Base-by-base conservation (phyloP, 1,140 invertebrate genomes). In the Drosophila nikananu region DNA sequence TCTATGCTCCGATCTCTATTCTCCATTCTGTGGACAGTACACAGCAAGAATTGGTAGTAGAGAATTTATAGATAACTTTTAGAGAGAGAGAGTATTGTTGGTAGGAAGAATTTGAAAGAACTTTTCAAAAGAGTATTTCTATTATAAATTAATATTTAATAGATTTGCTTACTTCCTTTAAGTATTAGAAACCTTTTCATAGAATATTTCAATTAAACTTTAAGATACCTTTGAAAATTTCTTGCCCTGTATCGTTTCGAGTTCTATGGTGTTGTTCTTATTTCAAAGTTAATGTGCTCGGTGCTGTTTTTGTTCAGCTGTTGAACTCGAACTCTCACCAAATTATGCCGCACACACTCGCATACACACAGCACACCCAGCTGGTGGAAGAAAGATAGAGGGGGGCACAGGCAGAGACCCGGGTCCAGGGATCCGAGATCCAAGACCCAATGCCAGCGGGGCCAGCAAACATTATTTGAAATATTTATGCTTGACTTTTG, bases 401-500 rank as follows among this genome's bases (percentile, higher is more conserved):
- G 23, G 23, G 15, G 44, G 44, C 27, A 51, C 21, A 35, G 1
- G 21, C 19, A 42, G 12, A 72, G 64, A 64, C 71, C 67, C 39
- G 23, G 48, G 76, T 44, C 62, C 61, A 48, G 12, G 73, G 73
- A 80, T 51, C 62, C 80, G 76, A 71, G 52, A 55, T 55, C 54
- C 80, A 66, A 71, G 79, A 76, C 79, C 83, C 83, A 83, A 66
- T 74, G 61, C 72, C 67, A 86, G 80, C 81, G 86, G 86, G 81
- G 86, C 86, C 86, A 89, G 70, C 86, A 90, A 89, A 90, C 86
- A 90, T 79, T 90, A 81, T 89, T 90, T 89, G 70, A 89, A 89
- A 89, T 90, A 91, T 91, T 90, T 90, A 90, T 90, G 86, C 86
- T 86, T 90, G 86, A 90, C 86, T 90, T 90, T 90, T 90, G 86